Percentiles rank a stretch among this genome's conserved stretches.
These are phyloP conservation scores for Caenorhabditis zanzibari DNA, from an alignment of 2,888 invertebrate species.

Conservation along the genomic window DNA sequence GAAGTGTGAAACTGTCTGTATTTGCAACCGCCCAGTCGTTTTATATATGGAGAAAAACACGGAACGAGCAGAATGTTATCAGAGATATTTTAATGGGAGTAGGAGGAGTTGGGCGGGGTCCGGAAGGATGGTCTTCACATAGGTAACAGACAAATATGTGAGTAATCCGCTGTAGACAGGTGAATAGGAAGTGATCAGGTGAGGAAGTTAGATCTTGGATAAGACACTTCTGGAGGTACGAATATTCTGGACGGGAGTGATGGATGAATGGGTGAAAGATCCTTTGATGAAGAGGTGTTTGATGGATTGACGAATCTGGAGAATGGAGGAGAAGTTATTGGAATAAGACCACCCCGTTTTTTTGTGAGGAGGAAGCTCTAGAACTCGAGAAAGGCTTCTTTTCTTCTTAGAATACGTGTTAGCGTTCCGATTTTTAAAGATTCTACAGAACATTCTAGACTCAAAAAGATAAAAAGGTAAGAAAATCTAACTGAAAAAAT, in stretches of 20 bases:
- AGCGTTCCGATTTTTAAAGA: constrained; percentile 2
- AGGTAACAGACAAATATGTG: constrained; percentile 24
- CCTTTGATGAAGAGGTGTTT: constrained; percentile 36
- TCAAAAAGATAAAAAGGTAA: not conserved
- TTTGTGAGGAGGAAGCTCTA: constrained; percentile 37
- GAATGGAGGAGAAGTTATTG: constrained; percentile 11
- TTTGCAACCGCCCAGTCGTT: constrained; percentile 17
- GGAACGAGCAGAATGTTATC: constrained; percentile 37
- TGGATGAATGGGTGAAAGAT: constrained; percentile 25
- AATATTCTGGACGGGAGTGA: constrained; percentile 40
- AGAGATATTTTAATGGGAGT: not conserved
- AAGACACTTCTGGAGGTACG: constrained; percentile 31
- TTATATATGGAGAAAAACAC: constrained; percentile 17
- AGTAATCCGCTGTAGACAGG: constrained; percentile 28
- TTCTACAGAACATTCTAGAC: not conserved
- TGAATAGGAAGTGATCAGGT: constrained; percentile 10
- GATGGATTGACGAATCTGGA: constrained; percentile 47
- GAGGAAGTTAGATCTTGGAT: constrained; percentile 23
- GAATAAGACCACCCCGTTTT: constrained; percentile 35
- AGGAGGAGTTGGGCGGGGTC: constrained; percentile 30
- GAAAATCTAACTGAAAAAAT: not conserved
- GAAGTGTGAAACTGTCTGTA: constrained; percentile 10
- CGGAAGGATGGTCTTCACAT: constrained; percentile 14
- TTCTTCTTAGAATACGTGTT: constrained; percentile 13
- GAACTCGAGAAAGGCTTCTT: constrained; percentile 6